These are phyloP conservation scores for Ophraella communa DNA, from an alignment of 2,888 invertebrate species.

Conservation along the genomic window DNA sequence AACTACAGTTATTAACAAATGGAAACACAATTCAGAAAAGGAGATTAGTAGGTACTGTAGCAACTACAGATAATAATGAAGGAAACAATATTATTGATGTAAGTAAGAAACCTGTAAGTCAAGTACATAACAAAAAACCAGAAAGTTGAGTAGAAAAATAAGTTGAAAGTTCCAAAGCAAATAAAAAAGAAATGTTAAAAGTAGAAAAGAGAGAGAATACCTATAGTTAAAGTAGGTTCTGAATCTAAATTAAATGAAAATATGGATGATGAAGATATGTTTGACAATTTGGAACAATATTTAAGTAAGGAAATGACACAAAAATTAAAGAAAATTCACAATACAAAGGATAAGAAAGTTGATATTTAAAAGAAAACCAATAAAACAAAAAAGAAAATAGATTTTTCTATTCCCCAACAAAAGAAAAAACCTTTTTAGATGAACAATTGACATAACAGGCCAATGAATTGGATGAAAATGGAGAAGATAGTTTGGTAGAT, in stretches of 20 bases:
- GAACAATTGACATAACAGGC: constrained; percentile 67
- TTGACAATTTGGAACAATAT: constrained; percentile 47
- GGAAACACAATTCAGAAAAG: constrained; percentile 7
- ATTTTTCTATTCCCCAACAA: constrained; percentile 67
- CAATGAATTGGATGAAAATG: constrained; percentile 21
- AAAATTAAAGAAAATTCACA: constrained; percentile 39
- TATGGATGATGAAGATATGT: constrained; percentile 55
- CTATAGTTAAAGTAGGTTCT: not conserved
- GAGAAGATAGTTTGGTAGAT: not conserved
- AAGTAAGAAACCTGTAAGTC: constrained; percentile 13
- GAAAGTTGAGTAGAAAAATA: constrained; percentile 1
- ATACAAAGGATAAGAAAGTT: constrained; percentile 29
- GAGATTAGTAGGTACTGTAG: not conserved
- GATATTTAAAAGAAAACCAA: constrained; percentile 12
- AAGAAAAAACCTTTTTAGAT: constrained; percentile 67
- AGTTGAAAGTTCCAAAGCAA: not conserved
- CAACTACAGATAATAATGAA: not conserved
- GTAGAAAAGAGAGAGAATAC: constrained; percentile 45
- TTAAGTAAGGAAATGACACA: constrained; percentile 56
- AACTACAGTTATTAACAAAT: not conserved
- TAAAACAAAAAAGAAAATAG: constrained; percentile 57
- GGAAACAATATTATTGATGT: not conserved
- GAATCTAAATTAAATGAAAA: constrained; percentile 54
- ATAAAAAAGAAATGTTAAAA: constrained; percentile 42
- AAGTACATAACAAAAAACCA: constrained; percentile 23